Base-by-base conservation (phyloP, 2,888 invertebrate genomes). In the Calephelis perditalis region DNA sequence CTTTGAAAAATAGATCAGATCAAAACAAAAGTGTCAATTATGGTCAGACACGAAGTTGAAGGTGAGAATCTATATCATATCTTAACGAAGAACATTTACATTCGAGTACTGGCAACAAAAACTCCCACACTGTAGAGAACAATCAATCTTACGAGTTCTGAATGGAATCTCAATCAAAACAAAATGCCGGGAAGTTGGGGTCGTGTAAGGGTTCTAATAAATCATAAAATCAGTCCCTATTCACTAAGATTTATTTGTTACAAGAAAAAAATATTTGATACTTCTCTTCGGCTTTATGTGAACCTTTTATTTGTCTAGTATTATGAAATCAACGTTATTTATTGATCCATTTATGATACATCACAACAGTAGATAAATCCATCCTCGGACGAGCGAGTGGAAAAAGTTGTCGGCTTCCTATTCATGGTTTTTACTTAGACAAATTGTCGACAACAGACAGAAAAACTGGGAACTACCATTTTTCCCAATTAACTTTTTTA, bases 131-230 rank as follows among this genome's bases (percentile, higher is more conserved):
- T 80, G 79, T 77, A 76, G 77, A 82, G 81, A 86, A 89, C 88
- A 87, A 90, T 89, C 87, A 87, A 90, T 90, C 89, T 89, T 86
- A 74, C 77, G 75, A 71, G 72, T 78, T 76, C 76, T 85, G 82
- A 87, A 86, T 87, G 87, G 81, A 82, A 77, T 84, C 82, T 84
- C 88, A 89, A 88, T 90, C 89, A 88, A 88, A 90, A 90, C 82
- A 89, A 81, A 87, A 84, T 84, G 84, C 81, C 78, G 74, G 79
- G 86, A 81, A 84, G 82, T 81, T 78, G 78, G 72, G 78, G 76
- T 78, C 77, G 81, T 78, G 87, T 89, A 87, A 88, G 87, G 81
- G 84, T 79, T 71, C 76, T 78, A 90, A 15, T 90, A 90, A 88
- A 89, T 90, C 88, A 89, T 89, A 89, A 89, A 90, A 89, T 89